Evolutionary conservation across 2,797 vertebrate genomes (phyloP), one percentile per base, ranked within the genome.

Genomic region (Balearica regulorum): DNA sequence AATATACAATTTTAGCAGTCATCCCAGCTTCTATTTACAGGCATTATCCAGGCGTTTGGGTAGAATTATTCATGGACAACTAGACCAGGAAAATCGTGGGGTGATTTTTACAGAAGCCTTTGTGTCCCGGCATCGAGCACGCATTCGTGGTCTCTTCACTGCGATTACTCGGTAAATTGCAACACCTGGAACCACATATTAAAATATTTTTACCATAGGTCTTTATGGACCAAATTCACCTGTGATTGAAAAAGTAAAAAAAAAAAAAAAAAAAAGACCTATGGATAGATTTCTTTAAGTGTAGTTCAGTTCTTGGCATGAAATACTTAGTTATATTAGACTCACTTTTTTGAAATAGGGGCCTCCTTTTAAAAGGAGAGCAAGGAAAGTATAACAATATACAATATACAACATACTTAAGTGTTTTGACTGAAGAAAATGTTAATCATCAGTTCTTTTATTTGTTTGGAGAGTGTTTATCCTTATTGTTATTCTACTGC

Each of bases 91-190:
- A 97, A 99, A 99, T 94, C 98, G 94, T 83, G 99, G 99, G 18
- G 98, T 99, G 70, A 99, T 99, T 97, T 99, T 99, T 80, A 99
- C 99, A 7, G 98, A 99, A 37, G 98, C 99, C 13, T 99, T 99
- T 90, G 98, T 99, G 41, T 97, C 99, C 83, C 98, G 99, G 26
- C 99, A 99, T 97, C 99, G 98, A 97, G 99, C 99, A 46, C 98
- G 98, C 29, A 98, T 99, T 87, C 98, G 98, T 66, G 99, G 99
- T 4, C 98, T 99, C 9, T 99, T 99, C 98, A 99, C 99, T 73
- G 99, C 99, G 2, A 97, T 99, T 91, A 99, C 99, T 24, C 98
- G 99, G 99, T 99, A 97, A 97, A 81, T 37, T 37, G n/a, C 24
- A 54, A 33, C 4, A 20, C 31, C 16, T 81, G 18, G 48, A 93